Base-by-base conservation (phyloP, 2,113 vertebrate genomes). In the Mungos mungo region DNA sequence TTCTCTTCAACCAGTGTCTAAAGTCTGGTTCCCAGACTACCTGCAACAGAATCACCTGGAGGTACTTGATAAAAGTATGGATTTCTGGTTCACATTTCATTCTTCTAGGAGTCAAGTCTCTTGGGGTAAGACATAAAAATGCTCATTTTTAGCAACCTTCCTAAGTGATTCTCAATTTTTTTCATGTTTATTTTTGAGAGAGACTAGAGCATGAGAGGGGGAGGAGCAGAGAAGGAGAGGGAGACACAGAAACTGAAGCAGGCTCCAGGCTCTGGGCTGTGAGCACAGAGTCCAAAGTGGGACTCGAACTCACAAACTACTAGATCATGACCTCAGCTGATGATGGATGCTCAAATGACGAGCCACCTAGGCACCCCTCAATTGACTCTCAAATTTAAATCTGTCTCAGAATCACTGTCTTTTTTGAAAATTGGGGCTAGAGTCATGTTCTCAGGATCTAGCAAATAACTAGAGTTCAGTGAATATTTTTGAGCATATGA, bases 371-470 rank as follows among this genome's bases (percentile, higher is more conserved):
- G 57, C 8, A 8, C 57, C 57, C 54, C 57, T 23, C 21, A 23
- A 66, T n/a, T 95, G 81, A 54, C 27, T 96, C 18, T 87, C 29
- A 82, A 76, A 74, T 91, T 93, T 95, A 84, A 93, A 68, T 38
- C 33, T 13, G 4, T 33, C 23, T 86, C 50, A 92, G 52, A 60
- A 88, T 77, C 25, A 60, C 7, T 12, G 3, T 83, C 14, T 93
- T 87, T 86, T 93, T 87, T 86, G 60, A 66, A n/a, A 85, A 45
- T 35, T 81, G 21, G 47, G 45, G 1, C 25, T 91, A 11, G 85
- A 50, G 33, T 81, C 12, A 21, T 66, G 7, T 81, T 84, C 74
- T 76, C 25, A 33, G 50, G 16, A 19, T 85, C 54, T 93, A 71
- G 76, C 9, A 5, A 15, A 68, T 69, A 68, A 69, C 38, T 77